phyloP scores from a whole-genome alignment of 2,888 invertebrate species.

The Capitulum mitella region DNA sequence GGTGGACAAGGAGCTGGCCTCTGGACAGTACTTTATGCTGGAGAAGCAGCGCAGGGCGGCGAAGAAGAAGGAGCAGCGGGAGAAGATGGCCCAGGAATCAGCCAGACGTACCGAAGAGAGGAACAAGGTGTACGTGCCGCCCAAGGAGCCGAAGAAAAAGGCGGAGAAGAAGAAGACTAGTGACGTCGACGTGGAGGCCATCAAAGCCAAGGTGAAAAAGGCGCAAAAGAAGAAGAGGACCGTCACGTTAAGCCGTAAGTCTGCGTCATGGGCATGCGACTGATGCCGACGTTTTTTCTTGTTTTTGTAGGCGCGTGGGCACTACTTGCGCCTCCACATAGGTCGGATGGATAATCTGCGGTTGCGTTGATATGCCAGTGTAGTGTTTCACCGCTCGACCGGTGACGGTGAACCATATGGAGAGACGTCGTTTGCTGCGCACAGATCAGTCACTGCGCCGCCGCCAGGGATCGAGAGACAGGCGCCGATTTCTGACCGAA shows the following conservation, averaged over 20 bases:
- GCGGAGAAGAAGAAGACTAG: constrained; percentile 40
- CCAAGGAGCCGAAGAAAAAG: constrained; percentile 52
- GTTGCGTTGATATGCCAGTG: too few relatives aligned
- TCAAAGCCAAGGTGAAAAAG: constrained; percentile 70
- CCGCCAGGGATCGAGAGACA: too few relatives aligned
- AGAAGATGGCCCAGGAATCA: constrained; percentile 67
- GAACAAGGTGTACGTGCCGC: constrained; percentile 73
- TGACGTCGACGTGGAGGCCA: constrained; percentile 58
- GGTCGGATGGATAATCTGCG: too few relatives aligned
- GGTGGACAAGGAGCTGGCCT: constrained; percentile 81
- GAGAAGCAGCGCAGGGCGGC: constrained; percentile 64
- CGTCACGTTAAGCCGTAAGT: not conserved
- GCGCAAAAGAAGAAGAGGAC: constrained; percentile 40
- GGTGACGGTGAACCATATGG: too few relatives aligned
- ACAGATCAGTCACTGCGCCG: too few relatives aligned
- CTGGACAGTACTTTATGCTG: constrained; percentile 93
- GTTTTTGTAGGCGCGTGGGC: too few relatives aligned
- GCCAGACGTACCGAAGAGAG: constrained; percentile 67
- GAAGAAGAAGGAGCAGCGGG: constrained; percentile 63
- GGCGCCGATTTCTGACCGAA: too few relatives aligned
- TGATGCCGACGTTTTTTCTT: too few relatives aligned
- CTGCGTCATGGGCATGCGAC: not conserved
- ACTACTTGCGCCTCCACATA: too few relatives aligned
- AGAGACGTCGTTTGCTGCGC: too few relatives aligned
- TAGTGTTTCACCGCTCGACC: too few relatives aligned